Evolutionary conservation across 2,113 vertebrate genomes (phyloP).

Genomic region (Epinephelus lanceolatus): DNA sequence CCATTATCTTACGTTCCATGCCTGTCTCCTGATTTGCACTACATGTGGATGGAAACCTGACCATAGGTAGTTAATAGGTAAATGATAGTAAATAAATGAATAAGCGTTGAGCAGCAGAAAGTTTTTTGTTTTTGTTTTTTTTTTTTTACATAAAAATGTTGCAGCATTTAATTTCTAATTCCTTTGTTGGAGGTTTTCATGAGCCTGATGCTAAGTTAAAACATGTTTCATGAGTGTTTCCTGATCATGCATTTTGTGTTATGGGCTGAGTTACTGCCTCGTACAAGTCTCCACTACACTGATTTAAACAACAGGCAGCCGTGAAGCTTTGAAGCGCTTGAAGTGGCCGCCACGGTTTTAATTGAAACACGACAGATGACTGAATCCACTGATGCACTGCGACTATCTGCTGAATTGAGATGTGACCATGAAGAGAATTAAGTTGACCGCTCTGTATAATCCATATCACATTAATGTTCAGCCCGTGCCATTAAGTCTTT

Average conservation of each 20-base stretch:
- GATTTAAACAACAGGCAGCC: not conserved
- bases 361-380: constrained; percentile 33
- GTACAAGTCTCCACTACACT: not conserved
- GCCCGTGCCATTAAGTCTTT: constrained; percentile 53
- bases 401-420: constrained; percentile 17
- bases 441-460: constrained; percentile 62
- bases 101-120: too few species aligned
- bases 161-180: too few species aligned
- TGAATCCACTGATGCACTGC: constrained; percentile 19
- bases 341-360: not conserved
- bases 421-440: constrained; percentile 34
- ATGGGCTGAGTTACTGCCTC: not conserved
- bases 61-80: too few species aligned
- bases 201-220: not conserved
- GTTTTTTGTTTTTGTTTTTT: too few species aligned
- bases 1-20: too few species aligned
- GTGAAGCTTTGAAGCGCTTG: not conserved
- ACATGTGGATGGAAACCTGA: too few species aligned
- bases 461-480: constrained; percentile 69
- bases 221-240: not conserved
- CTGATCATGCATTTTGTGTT: not conserved
- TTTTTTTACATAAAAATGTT: too few species aligned
- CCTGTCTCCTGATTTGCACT: too few species aligned
- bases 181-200: too few species aligned
- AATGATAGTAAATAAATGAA: too few species aligned